Evolutionary conservation across 2,113 vertebrate genomes (phyloP).

Genomic region (Salminus brasiliensis): DNA sequence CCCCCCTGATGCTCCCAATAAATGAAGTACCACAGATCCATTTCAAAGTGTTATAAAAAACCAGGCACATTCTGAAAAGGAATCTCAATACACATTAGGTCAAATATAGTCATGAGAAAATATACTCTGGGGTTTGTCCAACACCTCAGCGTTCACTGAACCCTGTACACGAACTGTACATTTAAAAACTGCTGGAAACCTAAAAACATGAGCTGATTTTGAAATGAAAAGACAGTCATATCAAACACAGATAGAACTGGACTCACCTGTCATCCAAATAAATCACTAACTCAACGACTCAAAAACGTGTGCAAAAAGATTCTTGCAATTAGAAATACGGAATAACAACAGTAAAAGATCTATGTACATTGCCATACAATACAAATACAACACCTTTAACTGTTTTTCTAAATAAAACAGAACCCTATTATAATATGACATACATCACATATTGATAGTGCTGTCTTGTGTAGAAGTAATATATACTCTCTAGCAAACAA

Average conservation of each 20-base stretch:
- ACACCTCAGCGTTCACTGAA: slow-evolving; percentile 1
- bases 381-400: background rate
- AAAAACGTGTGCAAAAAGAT: background rate
- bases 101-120: slow-evolving; percentile 42
- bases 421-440: background rate
- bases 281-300: background rate
- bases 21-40: slow-evolving; percentile 29
- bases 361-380: slow-evolving; percentile 3
- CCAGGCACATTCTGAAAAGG: slow-evolving; percentile 38
- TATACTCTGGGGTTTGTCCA: slow-evolving; percentile 18
- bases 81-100: slow-evolving; percentile 43
- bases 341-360: background rate
- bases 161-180: slow-evolving; percentile 13
- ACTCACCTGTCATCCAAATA: background rate
- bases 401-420: background rate
- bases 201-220: background rate
- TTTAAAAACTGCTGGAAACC: background rate
- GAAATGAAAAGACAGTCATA: background rate
- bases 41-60: slow-evolving; percentile 45
- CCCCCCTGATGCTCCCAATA: slow-evolving; percentile 47
- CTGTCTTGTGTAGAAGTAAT: background rate
- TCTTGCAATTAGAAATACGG: background rate
- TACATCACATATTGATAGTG: background rate
- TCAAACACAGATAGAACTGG: background rate
- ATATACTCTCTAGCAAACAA: background rate